These are phyloP conservation scores for Malachius bipustulatus DNA, from an alignment of 2,888 invertebrate genomes.

Conservation along the genomic window DNA sequence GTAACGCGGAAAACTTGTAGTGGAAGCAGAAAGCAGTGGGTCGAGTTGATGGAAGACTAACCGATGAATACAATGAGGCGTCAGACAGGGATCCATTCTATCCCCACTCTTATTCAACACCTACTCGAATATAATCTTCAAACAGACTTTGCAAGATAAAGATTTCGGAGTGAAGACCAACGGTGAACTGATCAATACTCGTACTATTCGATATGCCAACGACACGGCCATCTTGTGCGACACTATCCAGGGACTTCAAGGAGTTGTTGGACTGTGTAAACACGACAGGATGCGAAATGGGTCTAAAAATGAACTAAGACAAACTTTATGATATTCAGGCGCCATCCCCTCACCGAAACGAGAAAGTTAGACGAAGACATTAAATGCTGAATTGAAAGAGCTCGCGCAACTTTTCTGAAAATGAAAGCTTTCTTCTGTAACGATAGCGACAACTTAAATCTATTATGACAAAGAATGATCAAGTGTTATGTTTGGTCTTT, in stretches of 20 bases:
- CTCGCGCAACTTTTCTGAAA: conserved; percentile 11
- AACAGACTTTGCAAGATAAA: conserved; percentile 10
- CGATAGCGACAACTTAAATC: conserved; percentile 10
- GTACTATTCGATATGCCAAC: conserved; percentile 15
- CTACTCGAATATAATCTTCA: conserved; percentile 12
- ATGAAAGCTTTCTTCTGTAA: conserved; percentile 12
- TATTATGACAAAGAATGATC: conserved; percentile 11
- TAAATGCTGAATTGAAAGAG: conserved; percentile 13
- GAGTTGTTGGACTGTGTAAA: too few relatives aligned
- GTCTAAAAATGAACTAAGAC: conserved; percentile 15
- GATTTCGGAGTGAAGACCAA: conserved; percentile 13
- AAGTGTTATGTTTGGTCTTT: conserved; percentile 13
- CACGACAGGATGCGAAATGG: conserved; percentile 11
- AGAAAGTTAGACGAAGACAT: conserved; percentile 12
- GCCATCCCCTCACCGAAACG: conserved; percentile 11
- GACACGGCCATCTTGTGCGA: conserved; percentile 14
- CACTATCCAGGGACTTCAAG: conserved; percentile 10
- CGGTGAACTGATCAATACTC: conserved; percentile 12
- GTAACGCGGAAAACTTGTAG: conserved; percentile 3
- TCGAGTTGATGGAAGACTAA: conserved; percentile 9
- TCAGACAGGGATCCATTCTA: conserved; percentile 12
- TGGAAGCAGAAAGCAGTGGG: conserved; percentile 7
- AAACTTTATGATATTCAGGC: conserved; percentile 15
- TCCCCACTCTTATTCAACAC: conserved; percentile 11
- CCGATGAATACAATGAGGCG: conserved; percentile 8